Base-by-base conservation (phyloP, 1,140 invertebrate species). In the Lepidotrigona ventralis region DNA sequence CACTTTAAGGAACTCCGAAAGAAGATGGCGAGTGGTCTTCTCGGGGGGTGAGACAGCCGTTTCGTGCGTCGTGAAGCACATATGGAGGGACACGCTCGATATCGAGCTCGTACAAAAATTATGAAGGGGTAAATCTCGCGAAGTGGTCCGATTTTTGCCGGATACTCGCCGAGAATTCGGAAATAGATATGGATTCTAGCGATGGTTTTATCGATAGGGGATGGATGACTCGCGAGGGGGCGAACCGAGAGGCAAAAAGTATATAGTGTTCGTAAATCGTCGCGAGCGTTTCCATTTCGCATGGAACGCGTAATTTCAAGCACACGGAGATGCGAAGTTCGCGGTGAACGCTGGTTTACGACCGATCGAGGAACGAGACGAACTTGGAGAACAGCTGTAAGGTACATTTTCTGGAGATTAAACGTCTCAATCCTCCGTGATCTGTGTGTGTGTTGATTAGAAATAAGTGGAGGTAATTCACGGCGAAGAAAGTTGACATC, bases 1-100 rank as follows among this genome's bases (percentile, higher is more conserved):
- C 12, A n/a, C 3, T 60, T 60, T 60, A 0, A 46, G 12, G 12
- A n/a, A 60, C n/a, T 60, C 12, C 4, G 1, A 14, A n/a, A 60
- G 23, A n/a, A n/a, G 58, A 60, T n/a, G 19, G 23, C n/a, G 58
- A 2, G n/a, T 46, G n/a, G n/a, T 46, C 23, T 60, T 15, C 17
- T 60, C 58, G 23, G 14, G 14, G n/a, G 23, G 12, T 4, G n/a
- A 23, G 12, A n/a, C 11, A n/a, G 58, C 23, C 58, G 9, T 60
- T 60, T 60, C 23, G n/a, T 14, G n/a, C 58, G 33, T 6, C 29
- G 19, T 23, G 53, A 11, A 11, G 2, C 80, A 69, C 71, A 75
- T 53, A 58, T 81, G 64, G 73, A 53, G 60, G 64, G 58, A 82
- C 73, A 77, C 33, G 80, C 29, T 70, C 66, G 58, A 81, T 81